A percentile compares a stretch with the other conserved stretches of the same genome.
Conservation (phyloP, 2,797 vertebrate genomes). For the Phoeniculus purpureus region DNA sequence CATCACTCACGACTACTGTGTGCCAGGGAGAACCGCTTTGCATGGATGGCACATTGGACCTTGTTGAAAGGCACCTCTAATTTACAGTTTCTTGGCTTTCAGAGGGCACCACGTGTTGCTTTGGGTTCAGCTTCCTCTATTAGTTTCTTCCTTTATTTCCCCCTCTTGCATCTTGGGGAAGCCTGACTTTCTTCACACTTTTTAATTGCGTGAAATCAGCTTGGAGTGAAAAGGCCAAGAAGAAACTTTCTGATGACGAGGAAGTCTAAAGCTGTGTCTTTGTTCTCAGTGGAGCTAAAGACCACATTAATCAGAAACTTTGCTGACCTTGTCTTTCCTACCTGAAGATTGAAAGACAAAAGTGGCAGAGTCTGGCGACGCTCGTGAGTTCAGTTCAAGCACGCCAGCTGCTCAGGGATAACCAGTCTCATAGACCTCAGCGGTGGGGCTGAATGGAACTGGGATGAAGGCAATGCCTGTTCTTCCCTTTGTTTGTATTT, state of each 20-base stretch:
- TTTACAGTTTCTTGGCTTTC: slow-evolving; percentile 64
- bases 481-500: background rate
- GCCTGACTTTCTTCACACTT: background rate
- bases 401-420: slow-evolving; percentile 41
- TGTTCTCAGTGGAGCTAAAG: slow-evolving; percentile 49
- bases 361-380: slow-evolving; percentile 35
- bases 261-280: slow-evolving; percentile 43
- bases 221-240: slow-evolving; percentile 59
- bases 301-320: slow-evolving; percentile 66
- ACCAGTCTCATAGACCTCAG: slow-evolving; percentile 41
- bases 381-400: slow-evolving; percentile 71
- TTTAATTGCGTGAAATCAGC: slow-evolving; percentile 66
- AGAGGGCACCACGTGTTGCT: slow-evolving; percentile 1
- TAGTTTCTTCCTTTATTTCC: slow-evolving; percentile 22
- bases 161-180: slow-evolving; percentile 35
- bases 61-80: slow-evolving; percentile 48
- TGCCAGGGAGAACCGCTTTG: background rate
- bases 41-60: slow-evolving; percentile 25
- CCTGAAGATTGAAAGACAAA: slow-evolving; percentile 44
- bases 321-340: slow-evolving; percentile 68
- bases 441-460: background rate
- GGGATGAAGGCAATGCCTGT: slow-evolving; percentile 3
- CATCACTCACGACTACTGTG: rapidly evolving
- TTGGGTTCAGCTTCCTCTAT: slow-evolving; percentile 47
- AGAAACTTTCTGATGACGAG: slow-evolving; percentile 52